These are phyloP conservation scores for Blomia tropicalis DNA, from an alignment of 2,888 invertebrate genomes.

Conservation along the genomic window DNA sequence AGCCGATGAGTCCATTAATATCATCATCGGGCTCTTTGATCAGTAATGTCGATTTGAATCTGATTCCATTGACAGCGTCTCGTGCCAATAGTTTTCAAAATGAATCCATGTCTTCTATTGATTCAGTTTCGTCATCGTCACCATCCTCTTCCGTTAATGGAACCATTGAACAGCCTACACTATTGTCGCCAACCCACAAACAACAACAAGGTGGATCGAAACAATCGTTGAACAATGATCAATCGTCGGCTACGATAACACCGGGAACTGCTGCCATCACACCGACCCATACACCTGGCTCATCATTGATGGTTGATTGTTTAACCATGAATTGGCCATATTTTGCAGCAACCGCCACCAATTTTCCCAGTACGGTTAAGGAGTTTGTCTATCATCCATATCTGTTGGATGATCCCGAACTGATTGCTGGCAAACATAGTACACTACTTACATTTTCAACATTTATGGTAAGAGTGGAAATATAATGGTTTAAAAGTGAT, in stretches of 20 bases:
- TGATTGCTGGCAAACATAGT: constrained; percentile 40
- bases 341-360: constrained; percentile 14
- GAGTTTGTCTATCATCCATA: constrained; percentile 37
- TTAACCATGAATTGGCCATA: constrained; percentile 11
- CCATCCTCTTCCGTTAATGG: neutral
- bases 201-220: no score
- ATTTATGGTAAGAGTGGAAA: constrained; percentile 36
- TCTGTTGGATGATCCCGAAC: constrained; percentile 68
- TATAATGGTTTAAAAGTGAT: neutral
- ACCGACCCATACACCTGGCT: neutral
- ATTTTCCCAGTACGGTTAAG: neutral
- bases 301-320: neutral
- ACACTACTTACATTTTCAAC: constrained; percentile 40
- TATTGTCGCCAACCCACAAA: no score
- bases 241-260: neutral
- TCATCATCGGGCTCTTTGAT: neutral
- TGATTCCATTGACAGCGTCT: neutral
- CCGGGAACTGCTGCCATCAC: neutral
- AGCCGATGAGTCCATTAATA: neutral
- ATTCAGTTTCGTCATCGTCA: neutral
- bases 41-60: no score
- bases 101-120: neutral
- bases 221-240: no score
- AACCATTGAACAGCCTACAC: neutral
- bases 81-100: neutral